Base-by-base conservation (phyloP, 2,888 invertebrate species). In the Corbicula japonica region DNA sequence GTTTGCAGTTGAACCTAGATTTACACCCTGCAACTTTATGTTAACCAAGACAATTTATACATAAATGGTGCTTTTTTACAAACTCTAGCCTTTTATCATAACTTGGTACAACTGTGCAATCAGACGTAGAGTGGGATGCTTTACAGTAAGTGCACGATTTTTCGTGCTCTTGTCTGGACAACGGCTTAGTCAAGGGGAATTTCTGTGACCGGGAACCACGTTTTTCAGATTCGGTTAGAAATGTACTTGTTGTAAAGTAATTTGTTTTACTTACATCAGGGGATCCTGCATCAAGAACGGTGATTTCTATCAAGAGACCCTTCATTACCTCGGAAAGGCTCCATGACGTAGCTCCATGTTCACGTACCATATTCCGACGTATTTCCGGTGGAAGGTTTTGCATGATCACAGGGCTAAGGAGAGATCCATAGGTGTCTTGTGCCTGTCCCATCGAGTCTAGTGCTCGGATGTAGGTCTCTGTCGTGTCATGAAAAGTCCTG, bases 361-460 rank as follows among this genome's bases (percentile, higher is more conserved):
- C 50, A 50, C 50, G 50, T 10, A 28, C 28, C 5, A 35, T 58
- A 23, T 58, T 58, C 38, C 2, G 12, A n/a, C 58, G 34, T n/a
- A 58, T 38, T n/a, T 50, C 50, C n/a, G 50, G 50, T 23, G 50
- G 50, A 21, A 58, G n/a, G 3, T 35, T 58, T 23, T 34, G 58
- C 34, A 58, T n/a, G 58, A 58, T 58, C 21, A 58, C 23, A 15
- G 58, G 58, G 8, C 21, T n/a, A 3, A 58, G 34, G 10, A 58
- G 35, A 30, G 21, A 21, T 35, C 58, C 58, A 21, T 58, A 34
- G n/a, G 34, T 34, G 15, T 32, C 23, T 38, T 34, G 30, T 6
- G 21, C 6, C 58, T 28, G 32, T 2, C 32, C 28, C 5, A 56
- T 30, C n/a, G 56, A 56, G 18, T 56, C 30, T 2, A 56, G 56